Base-by-base conservation (phyloP, 2,113 vertebrate species). In the Pica pica region DNA sequence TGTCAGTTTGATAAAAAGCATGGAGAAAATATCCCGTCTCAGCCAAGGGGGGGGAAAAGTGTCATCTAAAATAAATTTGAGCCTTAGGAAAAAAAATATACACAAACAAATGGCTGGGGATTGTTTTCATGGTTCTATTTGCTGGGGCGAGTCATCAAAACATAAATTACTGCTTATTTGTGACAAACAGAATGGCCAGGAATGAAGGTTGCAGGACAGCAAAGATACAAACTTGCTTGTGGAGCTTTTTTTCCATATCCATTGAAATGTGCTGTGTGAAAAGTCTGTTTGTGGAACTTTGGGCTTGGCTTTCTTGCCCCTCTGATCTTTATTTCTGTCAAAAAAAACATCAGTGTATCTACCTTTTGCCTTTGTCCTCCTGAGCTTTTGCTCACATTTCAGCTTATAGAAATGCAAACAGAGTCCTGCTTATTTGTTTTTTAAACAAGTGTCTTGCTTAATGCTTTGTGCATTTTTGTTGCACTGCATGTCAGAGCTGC, bases 1-100 rank as follows among this genome's bases (percentile, higher is more conserved):
- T 93, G 94, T 89, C 95, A 96, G 39, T 90, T 95, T 96, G 91
- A 96, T 93, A 94, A 96, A 97, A 97, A 74, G 60, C 69, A 37
- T 9, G 53, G 50, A 59, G 87, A 94, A 93, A 96, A 93, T 76
- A 89, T 84, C 67, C 44, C 0, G 0, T 85, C 83, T 74, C 0
- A 0, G 63, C 69, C 69, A 90, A 85, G 19, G 75, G 49, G 41
- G 41, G 31, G 10, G 0, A 23, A 44, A 91, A 49, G 42, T 94
- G 84, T 79, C 92, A 87, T 73, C 78, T 94, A 65, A 95, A 96
- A 95, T 92, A 89, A 96, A 96, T 94, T 77, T 3, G 9, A 93
- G 90, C 57, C 39, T 33, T 74, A 87, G 71, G 11, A 50, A 85
- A 89, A 93, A 85, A 52, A 3, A n/a, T 6, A 41, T 7, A 53